Conservation (phyloP, 37 sponge, comb jelly and placozoan genomes). For the Crambe crambe region DNA sequence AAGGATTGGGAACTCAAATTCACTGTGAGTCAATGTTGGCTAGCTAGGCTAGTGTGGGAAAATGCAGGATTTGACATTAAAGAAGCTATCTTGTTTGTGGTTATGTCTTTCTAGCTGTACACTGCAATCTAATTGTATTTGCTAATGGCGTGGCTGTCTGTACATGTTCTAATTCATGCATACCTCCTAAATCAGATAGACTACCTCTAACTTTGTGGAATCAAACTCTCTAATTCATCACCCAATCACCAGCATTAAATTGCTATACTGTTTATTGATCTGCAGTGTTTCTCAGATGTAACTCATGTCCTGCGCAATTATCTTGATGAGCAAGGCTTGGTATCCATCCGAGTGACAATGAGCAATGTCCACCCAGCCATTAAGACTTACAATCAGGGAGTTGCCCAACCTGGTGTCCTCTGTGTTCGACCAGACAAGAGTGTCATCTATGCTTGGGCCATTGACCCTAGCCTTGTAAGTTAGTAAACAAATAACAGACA, state of each 20-base stretch:
- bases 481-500: background rate
- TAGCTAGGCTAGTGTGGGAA: background rate
- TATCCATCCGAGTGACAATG: slow-evolving; percentile 53
- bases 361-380: slow-evolving; percentile 66
- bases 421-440: slow-evolving; percentile 42
- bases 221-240: too few species aligned
- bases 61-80: background rate
- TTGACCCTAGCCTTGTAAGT: slow-evolving; percentile 67
- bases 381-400: slow-evolving; percentile 69
- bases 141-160: too few species aligned
- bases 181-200: too few species aligned
- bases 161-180: too few species aligned
- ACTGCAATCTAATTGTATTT: too few species aligned
- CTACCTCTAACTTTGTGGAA: too few species aligned
- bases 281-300: slow-evolving; percentile 71
- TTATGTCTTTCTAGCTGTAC: too few species aligned
- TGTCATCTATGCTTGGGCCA: slow-evolving; percentile 69
- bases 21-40: slow-evolving; percentile 23
- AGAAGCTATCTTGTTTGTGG: too few species aligned
- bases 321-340: slow-evolving; percentile 44
- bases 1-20: slow-evolving; percentile 52
- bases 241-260: too few species aligned
- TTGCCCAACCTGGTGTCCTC: slow-evolving; percentile 81
- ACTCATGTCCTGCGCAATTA: slow-evolving; percentile 70
- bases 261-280: too few species aligned